phyloP scores from a whole-genome alignment of 2,797 vertebrate genomes.

The Ptychobarbus kaznakovi region DNA sequence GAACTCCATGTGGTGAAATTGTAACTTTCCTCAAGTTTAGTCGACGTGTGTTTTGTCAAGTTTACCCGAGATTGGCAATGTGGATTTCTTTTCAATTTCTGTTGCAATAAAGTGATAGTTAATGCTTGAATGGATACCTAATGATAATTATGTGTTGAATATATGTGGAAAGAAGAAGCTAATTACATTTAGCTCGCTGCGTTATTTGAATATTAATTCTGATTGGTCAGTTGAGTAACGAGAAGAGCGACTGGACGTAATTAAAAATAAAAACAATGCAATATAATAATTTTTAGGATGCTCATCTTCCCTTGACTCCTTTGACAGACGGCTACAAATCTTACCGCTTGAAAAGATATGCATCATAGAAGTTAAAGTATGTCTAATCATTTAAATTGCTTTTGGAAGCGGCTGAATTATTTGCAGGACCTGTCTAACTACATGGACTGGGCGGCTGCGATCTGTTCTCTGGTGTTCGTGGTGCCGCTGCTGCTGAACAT shows the following conservation, averaged over 20 bases:
- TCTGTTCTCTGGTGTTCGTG: slow-evolving; percentile 83
- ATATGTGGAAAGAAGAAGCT: not conserved
- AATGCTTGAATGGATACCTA: not conserved
- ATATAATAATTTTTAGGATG: too few relatives aligned
- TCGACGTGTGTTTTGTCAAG: not conserved
- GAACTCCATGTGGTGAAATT: not conserved
- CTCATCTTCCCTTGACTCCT: too few relatives aligned
- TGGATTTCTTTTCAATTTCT: not conserved
- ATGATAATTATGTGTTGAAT: not conserved
- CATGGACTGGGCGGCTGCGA: slow-evolving; percentile 82
- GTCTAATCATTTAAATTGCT: not conserved
- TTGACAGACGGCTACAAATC: not conserved
- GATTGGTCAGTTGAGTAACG: not conserved
- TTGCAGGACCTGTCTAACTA: slow-evolving; percentile 79
- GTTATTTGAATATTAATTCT: not conserved
- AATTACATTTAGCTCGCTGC: not conserved
- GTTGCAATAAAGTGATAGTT: not conserved
- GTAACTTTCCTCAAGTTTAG: too few relatives aligned
- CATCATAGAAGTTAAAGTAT: not conserved
- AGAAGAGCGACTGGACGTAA: not conserved
- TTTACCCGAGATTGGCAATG: not conserved
- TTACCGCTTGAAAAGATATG: not conserved
- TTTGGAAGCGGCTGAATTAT: slow-evolving; percentile 78
- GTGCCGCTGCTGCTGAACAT: slow-evolving; percentile 77
- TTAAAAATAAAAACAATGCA: too few relatives aligned